Conservation (phyloP, 2,888 invertebrate genomes). For the Polymixis lichenea region DNA sequence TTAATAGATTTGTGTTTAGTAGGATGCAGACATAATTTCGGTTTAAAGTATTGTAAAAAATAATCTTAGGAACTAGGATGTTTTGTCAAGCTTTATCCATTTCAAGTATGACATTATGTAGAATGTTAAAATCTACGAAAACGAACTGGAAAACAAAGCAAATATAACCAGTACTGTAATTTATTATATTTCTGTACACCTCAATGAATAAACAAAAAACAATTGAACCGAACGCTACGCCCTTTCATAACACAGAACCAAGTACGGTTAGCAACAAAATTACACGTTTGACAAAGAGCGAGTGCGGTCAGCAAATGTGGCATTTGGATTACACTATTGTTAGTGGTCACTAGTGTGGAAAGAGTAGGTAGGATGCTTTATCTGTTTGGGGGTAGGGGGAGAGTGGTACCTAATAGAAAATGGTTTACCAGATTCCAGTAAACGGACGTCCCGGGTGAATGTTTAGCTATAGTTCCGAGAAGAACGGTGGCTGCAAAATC, state of each 20-base stretch:
- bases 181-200: no score
- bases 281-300: conserved; percentile 42
- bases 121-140: no score
- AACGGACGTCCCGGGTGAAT: background rate
- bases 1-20: no score
- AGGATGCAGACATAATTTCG: no score
- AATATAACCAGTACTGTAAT: no score
- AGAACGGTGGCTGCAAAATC: background rate
- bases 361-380: background rate
- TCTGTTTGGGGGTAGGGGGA: background rate
- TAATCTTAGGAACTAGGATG: no score
- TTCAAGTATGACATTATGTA: no score
- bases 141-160: no score
- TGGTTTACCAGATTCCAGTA: background rate
- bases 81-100: no score
- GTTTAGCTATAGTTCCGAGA: background rate
- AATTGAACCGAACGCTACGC: background rate
- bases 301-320: conserved; percentile 45
- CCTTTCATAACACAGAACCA: background rate
- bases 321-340: conserved; percentile 38
- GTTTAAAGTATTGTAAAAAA: no score
- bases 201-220: background rate
- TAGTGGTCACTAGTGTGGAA: conserved; percentile 22
- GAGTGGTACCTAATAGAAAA: background rate
- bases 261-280: conserved; percentile 32